Conservation (phyloP, 2,113 vertebrate genomes). For the Tetraodon nigroviridis region DNA sequence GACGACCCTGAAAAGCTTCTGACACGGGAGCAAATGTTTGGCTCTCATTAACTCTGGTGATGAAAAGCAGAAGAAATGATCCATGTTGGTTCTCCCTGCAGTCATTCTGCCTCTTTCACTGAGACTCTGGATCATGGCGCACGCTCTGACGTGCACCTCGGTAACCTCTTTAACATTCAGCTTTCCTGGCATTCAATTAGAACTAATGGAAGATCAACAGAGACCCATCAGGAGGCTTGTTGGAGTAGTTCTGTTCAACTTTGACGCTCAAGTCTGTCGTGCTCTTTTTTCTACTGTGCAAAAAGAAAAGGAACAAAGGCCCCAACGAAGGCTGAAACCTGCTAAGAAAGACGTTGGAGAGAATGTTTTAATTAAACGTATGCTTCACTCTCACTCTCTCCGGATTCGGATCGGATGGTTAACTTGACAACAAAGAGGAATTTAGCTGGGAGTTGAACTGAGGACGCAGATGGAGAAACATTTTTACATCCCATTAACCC, state of each 20-base stretch:
- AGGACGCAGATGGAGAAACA: constrained; percentile 19
- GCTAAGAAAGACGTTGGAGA: no score
- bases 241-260: no score
- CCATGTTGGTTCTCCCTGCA: constrained; percentile 14
- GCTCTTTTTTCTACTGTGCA: no score
- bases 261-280: no score
- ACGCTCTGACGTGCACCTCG: constrained; percentile 27
- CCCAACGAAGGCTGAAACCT: no score
- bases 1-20: background rate
- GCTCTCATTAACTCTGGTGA: constrained; percentile 1
- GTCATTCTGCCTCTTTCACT: background rate
- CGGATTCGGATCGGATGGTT: constrained; percentile 51
- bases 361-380: no score
- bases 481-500: constrained; percentile 47
- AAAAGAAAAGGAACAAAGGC: no score
- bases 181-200: constrained; percentile 20
- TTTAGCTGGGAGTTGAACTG: constrained; percentile 12
- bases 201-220: constrained; percentile 14
- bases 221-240: constrained; percentile 19
- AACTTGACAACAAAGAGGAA: constrained; percentile 16
- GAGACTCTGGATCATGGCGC: background rate
- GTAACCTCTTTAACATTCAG: constrained; percentile 14
- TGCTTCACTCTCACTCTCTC: constrained; percentile 10
- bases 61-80: constrained; percentile 5
- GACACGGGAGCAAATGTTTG: constrained; percentile 12